Evolutionary conservation across 2,797 vertebrate genomes (phyloP).

Genomic region (Typhlichthys subterraneus): DNA sequence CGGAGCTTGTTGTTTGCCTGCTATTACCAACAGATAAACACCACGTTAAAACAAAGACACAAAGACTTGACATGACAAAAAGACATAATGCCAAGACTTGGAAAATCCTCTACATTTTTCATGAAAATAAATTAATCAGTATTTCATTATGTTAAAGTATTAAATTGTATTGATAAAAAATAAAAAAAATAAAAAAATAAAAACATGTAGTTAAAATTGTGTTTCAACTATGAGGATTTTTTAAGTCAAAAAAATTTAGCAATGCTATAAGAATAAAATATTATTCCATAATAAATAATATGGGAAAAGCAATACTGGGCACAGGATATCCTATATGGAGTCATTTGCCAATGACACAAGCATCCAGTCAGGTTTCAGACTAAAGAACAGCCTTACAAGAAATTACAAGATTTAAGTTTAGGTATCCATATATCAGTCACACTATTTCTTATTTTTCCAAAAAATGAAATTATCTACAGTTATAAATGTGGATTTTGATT

Average conservation of each 20-base stretch:
- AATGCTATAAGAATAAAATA: constrained; percentile 52
- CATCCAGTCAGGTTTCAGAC: constrained; percentile 27
- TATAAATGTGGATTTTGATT: constrained; percentile 20
- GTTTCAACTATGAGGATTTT: constrained; percentile 60
- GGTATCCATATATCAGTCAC: constrained; percentile 16
- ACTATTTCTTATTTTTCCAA: constrained; percentile 16
- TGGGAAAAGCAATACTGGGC: constrained; percentile 30
- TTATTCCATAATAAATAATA: constrained; percentile 40
- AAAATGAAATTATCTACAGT: constrained; percentile 6
- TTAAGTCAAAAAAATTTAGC: constrained; percentile 56
- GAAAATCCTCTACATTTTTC: constrained; percentile 62
- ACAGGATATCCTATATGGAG: constrained; percentile 45
- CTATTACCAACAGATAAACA: constrained; percentile 85
- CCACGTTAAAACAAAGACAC: constrained; percentile 80
- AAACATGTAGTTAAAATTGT: background rate
- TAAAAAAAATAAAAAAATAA: background rate
- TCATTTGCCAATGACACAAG: constrained; percentile 72
- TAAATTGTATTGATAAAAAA: background rate
- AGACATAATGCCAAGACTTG: constrained; percentile 71
- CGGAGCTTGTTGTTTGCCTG: constrained; percentile 84
- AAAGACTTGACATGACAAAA: constrained; percentile 74
- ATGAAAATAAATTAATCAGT: background rate
- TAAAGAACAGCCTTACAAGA: constrained; percentile 23
- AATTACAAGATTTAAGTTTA: constrained; percentile 18
- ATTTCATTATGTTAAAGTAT: background rate